These are phyloP conservation scores for Drosophila mayri DNA, from an alignment of 1,140 invertebrate genomes.

Conservation along the genomic window DNA sequence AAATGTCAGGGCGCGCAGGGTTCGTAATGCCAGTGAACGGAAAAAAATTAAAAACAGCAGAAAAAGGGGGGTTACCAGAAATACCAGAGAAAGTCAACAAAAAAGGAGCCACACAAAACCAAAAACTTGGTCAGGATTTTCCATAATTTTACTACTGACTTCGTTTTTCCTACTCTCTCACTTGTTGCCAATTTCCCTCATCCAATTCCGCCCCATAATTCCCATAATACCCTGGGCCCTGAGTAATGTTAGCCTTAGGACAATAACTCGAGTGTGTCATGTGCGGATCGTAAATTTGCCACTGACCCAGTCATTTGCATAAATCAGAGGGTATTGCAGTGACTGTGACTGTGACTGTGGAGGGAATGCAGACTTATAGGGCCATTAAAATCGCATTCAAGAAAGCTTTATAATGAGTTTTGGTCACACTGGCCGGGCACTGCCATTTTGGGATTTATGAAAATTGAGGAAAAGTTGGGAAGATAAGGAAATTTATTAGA, in stretches of 20 bases:
- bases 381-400: conserved; percentile 37
- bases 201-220: conserved; percentile 40
- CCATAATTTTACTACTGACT: conserved; percentile 18
- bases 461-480: too few relatives aligned
- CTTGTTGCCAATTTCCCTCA: conserved; percentile 33
- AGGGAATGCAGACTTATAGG: conserved; percentile 26
- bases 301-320: conserved; percentile 61
- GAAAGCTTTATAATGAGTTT: conserved; percentile 15
- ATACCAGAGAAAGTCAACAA: conserved; percentile 10
- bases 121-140: conserved; percentile 33
- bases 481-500: too few relatives aligned
- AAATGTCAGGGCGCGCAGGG: conserved; percentile 42
- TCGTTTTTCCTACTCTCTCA: neutral
- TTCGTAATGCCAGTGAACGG: conserved; percentile 7
- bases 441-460: neutral
- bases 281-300: conserved; percentile 54
- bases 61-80: neutral
- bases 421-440: conserved; percentile 1
- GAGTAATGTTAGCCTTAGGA: conserved; percentile 36
- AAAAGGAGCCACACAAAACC: conserved; percentile 19
- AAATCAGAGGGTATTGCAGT: conserved; percentile 50
- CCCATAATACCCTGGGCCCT: conserved; percentile 30
- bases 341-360: neutral
- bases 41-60: conserved; percentile 11
- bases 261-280: conserved; percentile 47